Evolutionary conservation across 2,797 vertebrate genomes (phyloP).

Genomic region (Myripristis jacobus): DNA sequence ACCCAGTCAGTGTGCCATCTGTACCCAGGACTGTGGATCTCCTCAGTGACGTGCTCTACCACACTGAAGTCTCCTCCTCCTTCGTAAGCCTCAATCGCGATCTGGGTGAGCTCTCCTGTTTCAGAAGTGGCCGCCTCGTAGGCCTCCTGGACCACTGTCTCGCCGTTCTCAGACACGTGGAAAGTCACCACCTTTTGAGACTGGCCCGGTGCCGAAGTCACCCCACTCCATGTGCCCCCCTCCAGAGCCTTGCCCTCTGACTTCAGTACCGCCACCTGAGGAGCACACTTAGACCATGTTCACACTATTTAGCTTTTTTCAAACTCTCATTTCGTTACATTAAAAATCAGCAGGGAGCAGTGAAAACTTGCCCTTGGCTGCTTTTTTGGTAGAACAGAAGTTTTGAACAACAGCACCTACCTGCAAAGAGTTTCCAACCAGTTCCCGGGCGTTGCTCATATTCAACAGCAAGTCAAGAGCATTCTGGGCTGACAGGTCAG

Average conservation of each 20-base stretch:
- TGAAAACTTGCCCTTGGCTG: not conserved
- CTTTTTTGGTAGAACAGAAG: not conserved
- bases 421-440: slow-evolving; percentile 88
- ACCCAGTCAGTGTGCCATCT: slow-evolving; percentile 72
- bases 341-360: not conserved
- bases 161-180: slow-evolving; percentile 88
- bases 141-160: slow-evolving; percentile 85
- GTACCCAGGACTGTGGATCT: slow-evolving; percentile 85
- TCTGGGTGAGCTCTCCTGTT: slow-evolving; percentile 86
- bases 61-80: slow-evolving; percentile 86
- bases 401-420: slow-evolving; percentile 69
- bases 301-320: not conserved
- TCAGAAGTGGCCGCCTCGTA: slow-evolving; percentile 80
- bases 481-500: slow-evolving; percentile 91
- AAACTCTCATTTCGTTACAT: not conserved
- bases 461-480: slow-evolving; percentile 95
- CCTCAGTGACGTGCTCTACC: slow-evolving; percentile 87
- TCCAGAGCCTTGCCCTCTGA: slow-evolving; percentile 76
- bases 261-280: slow-evolving; percentile 92
- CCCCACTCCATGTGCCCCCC: slow-evolving; percentile 60
- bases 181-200: slow-evolving; percentile 90
- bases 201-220: slow-evolving; percentile 74
- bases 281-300: not conserved
- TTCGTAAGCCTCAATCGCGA: slow-evolving; percentile 86
- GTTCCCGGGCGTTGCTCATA: slow-evolving; percentile 92